Conservation (phyloP, 2,888 invertebrate species). For the Drosophila kokeensis region DNA sequence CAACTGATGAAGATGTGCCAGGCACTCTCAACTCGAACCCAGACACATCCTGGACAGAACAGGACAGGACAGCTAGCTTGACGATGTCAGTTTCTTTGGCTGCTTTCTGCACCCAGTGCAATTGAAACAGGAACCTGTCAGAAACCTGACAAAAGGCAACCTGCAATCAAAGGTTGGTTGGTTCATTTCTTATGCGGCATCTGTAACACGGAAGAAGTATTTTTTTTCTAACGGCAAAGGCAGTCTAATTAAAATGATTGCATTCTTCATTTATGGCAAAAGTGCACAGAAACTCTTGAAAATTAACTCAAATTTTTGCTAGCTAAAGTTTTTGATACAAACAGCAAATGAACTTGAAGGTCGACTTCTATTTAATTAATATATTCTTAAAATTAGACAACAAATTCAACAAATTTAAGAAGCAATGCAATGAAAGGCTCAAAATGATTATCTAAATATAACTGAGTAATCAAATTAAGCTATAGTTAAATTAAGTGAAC, state of each 20-base stretch:
- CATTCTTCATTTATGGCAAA: not conserved
- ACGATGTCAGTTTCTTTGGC: slow-evolving; percentile 30
- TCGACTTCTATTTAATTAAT: not conserved
- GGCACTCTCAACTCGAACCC: slow-evolving; percentile 29
- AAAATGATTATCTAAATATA: not conserved
- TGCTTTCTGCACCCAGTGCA: slow-evolving; percentile 19
- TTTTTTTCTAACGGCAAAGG: not conserved
- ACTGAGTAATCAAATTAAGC: not conserved
- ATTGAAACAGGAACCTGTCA: slow-evolving; percentile 11
- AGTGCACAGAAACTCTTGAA: not conserved
- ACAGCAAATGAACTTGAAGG: not conserved
- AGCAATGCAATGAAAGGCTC: not conserved
- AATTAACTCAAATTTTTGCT: not conserved
- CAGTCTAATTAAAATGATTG: slow-evolving; percentile 9
- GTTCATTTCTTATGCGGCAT: slow-evolving; percentile 2
- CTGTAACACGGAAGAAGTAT: not conserved
- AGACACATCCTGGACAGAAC: slow-evolving; percentile 2
- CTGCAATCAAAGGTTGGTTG: slow-evolving; percentile 17
- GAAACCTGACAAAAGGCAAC: slow-evolving; percentile 7
- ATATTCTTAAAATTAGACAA: not conserved
- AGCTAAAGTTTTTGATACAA: not conserved
- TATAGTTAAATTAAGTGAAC: not conserved
- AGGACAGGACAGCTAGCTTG: slow-evolving; percentile 9
- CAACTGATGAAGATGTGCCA: slow-evolving; percentile 62
- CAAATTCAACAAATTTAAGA: too few species aligned